phyloP scores from a whole-genome alignment of 2,888 invertebrate species.

The Meteorus cinctellus region DNA sequence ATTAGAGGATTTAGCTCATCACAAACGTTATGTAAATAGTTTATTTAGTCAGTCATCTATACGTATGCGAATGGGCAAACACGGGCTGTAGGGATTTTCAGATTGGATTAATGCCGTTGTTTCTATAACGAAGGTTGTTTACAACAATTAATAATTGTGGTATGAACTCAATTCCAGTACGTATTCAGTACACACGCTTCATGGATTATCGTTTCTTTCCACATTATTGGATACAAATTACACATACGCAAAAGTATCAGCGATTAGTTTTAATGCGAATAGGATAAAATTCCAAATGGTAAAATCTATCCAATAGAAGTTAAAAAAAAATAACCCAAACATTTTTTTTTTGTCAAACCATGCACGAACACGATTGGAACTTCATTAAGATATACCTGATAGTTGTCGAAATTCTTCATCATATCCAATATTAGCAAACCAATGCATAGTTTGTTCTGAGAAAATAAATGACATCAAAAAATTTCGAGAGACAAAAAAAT shows the following conservation, averaged over 20 bases:
- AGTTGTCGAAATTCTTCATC: conserved; percentile 61
- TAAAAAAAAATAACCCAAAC: not conserved
- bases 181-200: not conserved
- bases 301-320: not conserved
- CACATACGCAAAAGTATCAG: not conserved
- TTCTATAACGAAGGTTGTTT: not conserved
- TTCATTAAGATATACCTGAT: conserved; percentile 62
- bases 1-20: conserved; percentile 3
- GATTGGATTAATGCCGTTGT: not conserved
- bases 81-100: not conserved
- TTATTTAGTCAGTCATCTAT: conserved; percentile 5
- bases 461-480: conserved; percentile 24
- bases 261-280: not conserved
- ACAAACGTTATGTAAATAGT: not conserved
- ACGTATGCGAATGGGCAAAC: not conserved
- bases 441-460: conserved; percentile 71
- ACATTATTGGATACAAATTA: not conserved
- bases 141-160: conserved; percentile 16
- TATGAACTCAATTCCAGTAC: not conserved
- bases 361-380: conserved; percentile 15
- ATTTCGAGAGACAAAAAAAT: conserved; percentile 53
- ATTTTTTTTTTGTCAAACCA: conserved; percentile 8
- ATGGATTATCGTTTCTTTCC: not conserved
- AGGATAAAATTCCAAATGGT: not conserved
- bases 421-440: conserved; percentile 70